A percentile compares a stretch with the other conserved stretches of the same genome.
These are phyloP conservation scores for Drosophila algonquin DNA, from an alignment of 2,888 invertebrate genomes.

Conservation along the genomic window DNA sequence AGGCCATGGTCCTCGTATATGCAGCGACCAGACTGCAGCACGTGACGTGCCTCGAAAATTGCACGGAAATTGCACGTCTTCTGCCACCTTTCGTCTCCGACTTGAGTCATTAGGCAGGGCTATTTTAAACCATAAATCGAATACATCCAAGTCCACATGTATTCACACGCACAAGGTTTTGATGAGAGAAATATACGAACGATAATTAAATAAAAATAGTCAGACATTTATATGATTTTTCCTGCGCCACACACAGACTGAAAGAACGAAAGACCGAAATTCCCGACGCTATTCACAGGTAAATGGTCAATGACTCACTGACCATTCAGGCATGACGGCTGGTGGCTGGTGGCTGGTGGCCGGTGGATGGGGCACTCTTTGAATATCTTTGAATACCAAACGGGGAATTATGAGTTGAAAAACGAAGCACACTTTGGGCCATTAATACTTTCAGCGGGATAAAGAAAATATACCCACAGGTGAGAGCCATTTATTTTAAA, in stretches of 20 bases:
- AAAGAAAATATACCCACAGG: constrained; percentile 63
- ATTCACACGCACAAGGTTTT: constrained; percentile 23
- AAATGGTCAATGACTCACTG: constrained; percentile 42
- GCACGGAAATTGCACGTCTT: constrained; percentile 5
- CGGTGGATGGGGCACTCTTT: constrained; percentile 12
- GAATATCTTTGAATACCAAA: constrained; percentile 22
- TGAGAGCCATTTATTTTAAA: constrained; percentile 72
- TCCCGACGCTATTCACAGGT: constrained; percentile 44
- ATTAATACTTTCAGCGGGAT: constrained; percentile 63
- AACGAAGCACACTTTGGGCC: constrained; percentile 46
- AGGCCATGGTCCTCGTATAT: background rate
- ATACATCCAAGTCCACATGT: constrained; percentile 20
- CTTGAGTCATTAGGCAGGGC: constrained; percentile 30
- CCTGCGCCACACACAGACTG: constrained; percentile 41
- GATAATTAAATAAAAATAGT: constrained; percentile 66
- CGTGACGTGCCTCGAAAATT: constrained; percentile 20
- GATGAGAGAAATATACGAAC: constrained; percentile 54
- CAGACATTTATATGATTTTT: constrained; percentile 42
- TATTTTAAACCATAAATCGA: constrained; percentile 39
- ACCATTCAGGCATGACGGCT: constrained; percentile 6
- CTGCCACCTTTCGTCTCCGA: background rate
- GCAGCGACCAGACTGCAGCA: background rate
- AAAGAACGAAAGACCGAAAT: constrained; percentile 18
- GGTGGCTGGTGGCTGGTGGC: background rate
- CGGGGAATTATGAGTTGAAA: constrained; percentile 44